Base-by-base conservation (phyloP, 2,797 vertebrate genomes). In the Gallinago stenura region DNA sequence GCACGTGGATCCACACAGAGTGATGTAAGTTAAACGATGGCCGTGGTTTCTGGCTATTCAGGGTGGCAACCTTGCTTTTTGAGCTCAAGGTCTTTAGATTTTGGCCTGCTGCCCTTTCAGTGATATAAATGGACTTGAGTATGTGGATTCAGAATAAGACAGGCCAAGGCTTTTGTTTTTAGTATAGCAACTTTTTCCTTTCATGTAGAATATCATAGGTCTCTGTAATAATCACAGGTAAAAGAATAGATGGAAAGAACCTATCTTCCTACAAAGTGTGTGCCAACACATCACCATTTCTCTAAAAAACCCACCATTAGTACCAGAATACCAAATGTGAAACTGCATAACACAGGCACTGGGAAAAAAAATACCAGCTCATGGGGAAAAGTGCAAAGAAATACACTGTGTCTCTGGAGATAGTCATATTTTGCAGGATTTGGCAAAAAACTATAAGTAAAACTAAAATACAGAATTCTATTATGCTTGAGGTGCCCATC, bases 291-390 rank as follows among this genome's bases (percentile, higher is more conserved):
- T 58, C 33, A 37, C 41, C 45, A 4, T 31, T 81, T 41, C 64
- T 88, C 24, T 93, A 31, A 75, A 86, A 46, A 39, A 39, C 12
- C 5, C 12, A 83, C 70, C n/a, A 3, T 17, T 57, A 57, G 30
- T 57, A 14, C 54, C 62, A 41, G 43, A 24, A 39, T 77, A 39
- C 30, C 30, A 83, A 86, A 68, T 10, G 25, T 30, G 48, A 58
- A 76, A 22, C 41, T 2, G 2, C 5, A 4, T 73, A 61, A 37
- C 0, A 0, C 15, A 50, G 30, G 16, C 35, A n/a, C 46, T 14
- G 20, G 33, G 35, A 4, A 73, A 87, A 80, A 79, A 80, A 79
- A 75, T 2, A 84, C 2, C 37, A 35, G 30, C 22, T 72, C 37
- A 30, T 50, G 20, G 31, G 60, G 56, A 75, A 66, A 90, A 90